A percentile compares a stretch with the other conserved stretches of the same genome.
Conservation (phyloP, 2,888 invertebrate genomes). For the Diloba caeruleocephala region DNA sequence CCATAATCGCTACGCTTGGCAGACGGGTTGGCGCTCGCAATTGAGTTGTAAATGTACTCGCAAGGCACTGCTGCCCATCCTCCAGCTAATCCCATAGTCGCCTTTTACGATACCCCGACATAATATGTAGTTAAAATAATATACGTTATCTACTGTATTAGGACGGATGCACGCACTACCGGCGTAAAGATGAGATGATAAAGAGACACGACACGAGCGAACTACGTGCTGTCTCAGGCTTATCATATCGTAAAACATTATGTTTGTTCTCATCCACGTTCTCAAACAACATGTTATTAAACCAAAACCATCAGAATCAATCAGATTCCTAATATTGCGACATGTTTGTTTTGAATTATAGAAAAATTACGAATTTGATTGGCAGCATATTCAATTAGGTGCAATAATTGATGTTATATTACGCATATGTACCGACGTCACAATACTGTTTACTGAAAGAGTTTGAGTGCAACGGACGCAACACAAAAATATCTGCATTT, state of each 20-base stretch:
- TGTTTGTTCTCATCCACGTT: slow-evolving; percentile 21
- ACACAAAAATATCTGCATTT: slow-evolving; percentile 65
- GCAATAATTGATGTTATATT: slow-evolving; percentile 5
- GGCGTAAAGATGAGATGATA: slow-evolving; percentile 61
- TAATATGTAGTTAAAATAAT: slow-evolving; percentile 29
- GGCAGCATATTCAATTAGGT: slow-evolving; percentile 6
- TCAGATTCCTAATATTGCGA: slow-evolving; percentile 19
- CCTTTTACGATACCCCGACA: too few species aligned
- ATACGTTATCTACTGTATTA: slow-evolving; percentile 52
- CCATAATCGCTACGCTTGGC: too few species aligned
- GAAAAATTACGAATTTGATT: slow-evolving; percentile 7
- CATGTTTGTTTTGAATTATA: slow-evolving; percentile 20
- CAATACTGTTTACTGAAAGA: slow-evolving; percentile 33
- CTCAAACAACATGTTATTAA: slow-evolving; percentile 3
- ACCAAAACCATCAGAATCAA: slow-evolving; percentile 18
- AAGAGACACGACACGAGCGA: slow-evolving; percentile 63
- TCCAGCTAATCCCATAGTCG: too few species aligned
- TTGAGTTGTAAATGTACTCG: too few species aligned
- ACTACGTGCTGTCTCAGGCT: slow-evolving; percentile 67
- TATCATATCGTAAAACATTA: slow-evolving; percentile 66
- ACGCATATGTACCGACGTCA: slow-evolving; percentile 6
- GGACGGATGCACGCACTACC: slow-evolving; percentile 60
- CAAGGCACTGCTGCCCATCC: too few species aligned
- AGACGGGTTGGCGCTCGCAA: too few species aligned
- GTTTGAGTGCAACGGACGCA: slow-evolving; percentile 60